phyloP scores from a whole-genome alignment of 2,113 vertebrate genomes.

The Ellobius talpinus region DNA sequence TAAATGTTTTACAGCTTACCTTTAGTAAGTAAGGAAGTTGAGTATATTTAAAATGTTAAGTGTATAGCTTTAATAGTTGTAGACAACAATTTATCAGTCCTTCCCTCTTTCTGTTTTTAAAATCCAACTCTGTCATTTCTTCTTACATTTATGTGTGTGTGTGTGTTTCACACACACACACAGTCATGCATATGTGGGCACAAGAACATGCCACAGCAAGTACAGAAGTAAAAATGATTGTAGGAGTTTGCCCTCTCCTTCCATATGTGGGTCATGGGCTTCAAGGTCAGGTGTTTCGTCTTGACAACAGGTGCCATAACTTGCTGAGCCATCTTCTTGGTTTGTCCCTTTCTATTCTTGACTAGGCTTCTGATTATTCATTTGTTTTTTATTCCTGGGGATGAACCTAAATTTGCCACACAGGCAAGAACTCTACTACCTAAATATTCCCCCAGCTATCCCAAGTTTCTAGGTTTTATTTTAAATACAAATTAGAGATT shows the following conservation, averaged over 20 bases:
- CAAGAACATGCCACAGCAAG: neutral
- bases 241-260: neutral
- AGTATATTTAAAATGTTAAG: constrained; percentile 17
- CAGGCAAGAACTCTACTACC: neutral
- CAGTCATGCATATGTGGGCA: neutral
- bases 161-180: neutral
- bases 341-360: neutral
- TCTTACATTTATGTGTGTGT: neutral
- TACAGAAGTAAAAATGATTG: neutral
- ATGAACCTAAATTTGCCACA: neutral
- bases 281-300: neutral
- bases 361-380: neutral
- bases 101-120: constrained; percentile 33
- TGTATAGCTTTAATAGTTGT: neutral
- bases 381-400: neutral
- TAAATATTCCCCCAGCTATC: no score
- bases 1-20: neutral
- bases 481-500: no score
- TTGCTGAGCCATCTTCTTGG: neutral
- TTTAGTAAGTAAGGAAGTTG: constrained; percentile 47
- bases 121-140: constrained; percentile 17
- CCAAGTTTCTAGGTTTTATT: neutral
- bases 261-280: neutral
- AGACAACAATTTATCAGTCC: neutral
- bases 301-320: neutral